Base-by-base conservation (phyloP, 2,113 vertebrate species). In the Dunckerocampus dactyliophorus region DNA sequence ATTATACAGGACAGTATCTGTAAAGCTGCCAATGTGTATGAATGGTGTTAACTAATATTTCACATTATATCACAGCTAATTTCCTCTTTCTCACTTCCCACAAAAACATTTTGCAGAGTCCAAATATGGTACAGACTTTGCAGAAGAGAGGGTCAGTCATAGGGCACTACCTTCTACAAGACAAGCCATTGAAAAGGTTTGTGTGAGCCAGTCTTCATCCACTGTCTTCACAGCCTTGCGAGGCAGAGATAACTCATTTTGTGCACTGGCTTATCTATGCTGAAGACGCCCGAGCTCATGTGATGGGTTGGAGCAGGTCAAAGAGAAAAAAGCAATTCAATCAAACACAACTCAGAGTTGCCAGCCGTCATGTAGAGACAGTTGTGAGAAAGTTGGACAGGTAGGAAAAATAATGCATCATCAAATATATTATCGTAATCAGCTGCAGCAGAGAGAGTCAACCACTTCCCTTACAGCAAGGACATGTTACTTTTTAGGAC, bases 121-220 rank as follows among this genome's bases (percentile, higher is more conserved):
- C 76, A 75, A 81, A 88, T 61, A 72, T 84, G 83, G 86, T 54
- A 86, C 85, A 83, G 62, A 50, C 67, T 64, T 79, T 88, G 76
- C 59, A 85, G 90, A 93, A 91, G 90, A 89, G 82, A 79, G 91
- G 90, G 57, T 93, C 92, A 85, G 48, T 92, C 73, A 82, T 93
- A 85, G 90, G 90, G 75, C 89, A 88, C 81, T 90, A 85, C 87
- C 72, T 92, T 52, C 85, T 75, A 70, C 82, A 86, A 5, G 89
- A 89, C 76, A 90, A 87, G 73, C 77, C 79, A 0, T 12, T 85
- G 55, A 88, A 86, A 87, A 91, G 92, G 92, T 93, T 81, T 75
- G 92, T 85, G 75, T 77, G 10, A 28, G 22, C 9, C 31, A 22
- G 13, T 58, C 16, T 28, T n/a, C 24, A 49, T 19, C 7, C 47